These are phyloP conservation scores for Octodon degus DNA, from an alignment of 2,113 vertebrate species.

Conservation along the genomic window DNA sequence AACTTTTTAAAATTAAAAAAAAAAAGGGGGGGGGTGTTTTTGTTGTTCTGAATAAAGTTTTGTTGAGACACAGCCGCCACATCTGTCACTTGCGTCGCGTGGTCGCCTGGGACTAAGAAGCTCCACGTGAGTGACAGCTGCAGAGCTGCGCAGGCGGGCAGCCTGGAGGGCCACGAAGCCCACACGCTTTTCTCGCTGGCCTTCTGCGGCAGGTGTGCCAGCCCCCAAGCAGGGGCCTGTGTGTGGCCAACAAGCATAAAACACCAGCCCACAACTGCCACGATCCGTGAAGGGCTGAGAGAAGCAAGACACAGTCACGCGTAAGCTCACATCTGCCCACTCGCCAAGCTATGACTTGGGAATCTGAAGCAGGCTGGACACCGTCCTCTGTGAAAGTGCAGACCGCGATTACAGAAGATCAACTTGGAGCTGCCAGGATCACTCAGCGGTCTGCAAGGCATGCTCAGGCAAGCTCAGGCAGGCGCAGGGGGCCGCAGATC, in stretches of 20 bases:
- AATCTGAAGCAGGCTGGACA: not conserved
- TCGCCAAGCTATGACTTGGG: not conserved
- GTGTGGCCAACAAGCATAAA: not conserved
- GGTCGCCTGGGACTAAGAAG: not conserved
- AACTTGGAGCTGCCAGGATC: too few species aligned
- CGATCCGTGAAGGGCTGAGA: not conserved
- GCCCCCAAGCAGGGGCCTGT: not conserved
- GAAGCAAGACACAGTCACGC: not conserved
- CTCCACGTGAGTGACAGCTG: not conserved
- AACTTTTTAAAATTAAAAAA: too few species aligned
- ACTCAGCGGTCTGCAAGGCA: too few species aligned
- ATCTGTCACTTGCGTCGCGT: not conserved
- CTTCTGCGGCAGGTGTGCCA: too few species aligned
- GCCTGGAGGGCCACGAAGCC: not conserved
- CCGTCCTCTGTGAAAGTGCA: conserved; percentile 45
- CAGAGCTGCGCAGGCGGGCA: not conserved
- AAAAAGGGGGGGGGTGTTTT: too few species aligned
- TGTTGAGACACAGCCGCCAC: not conserved
- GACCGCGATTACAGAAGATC: not conserved
- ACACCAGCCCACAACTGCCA: not conserved
- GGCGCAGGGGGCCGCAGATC: too few species aligned
- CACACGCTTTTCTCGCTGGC: not conserved
- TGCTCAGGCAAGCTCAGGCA: too few species aligned
- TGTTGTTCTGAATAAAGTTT: not conserved
- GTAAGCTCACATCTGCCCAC: conserved; percentile 10